phyloP scores from a whole-genome alignment of 2,113 vertebrate genomes.

The Pholis gunnellus region DNA sequence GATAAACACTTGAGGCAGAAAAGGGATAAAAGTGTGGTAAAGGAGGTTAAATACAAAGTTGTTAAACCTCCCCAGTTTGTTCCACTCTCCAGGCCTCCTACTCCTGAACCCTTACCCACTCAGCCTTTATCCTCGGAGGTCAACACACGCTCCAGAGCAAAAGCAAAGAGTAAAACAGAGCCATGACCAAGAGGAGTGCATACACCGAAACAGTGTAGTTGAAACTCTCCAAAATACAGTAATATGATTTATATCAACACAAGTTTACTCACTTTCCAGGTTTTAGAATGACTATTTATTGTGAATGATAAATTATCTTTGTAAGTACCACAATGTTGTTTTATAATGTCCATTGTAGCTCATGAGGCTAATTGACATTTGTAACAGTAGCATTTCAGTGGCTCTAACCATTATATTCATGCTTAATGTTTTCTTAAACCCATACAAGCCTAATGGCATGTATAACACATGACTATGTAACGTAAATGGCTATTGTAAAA shows the following conservation, averaged over 20 bases:
- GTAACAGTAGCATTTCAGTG: not conserved
- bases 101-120: conserved; percentile 33
- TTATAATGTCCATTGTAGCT: conserved; percentile 20
- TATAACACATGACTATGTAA: conserved; percentile 22
- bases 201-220: not conserved
- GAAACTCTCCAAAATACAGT: not conserved
- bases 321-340: conserved; percentile 4
- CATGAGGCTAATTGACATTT: not conserved
- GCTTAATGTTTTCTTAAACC: conserved; percentile 22
- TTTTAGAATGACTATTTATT: conserved; percentile 32
- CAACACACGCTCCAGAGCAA: conserved; percentile 80
- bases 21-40: conserved; percentile 44
- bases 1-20: conserved; percentile 76
- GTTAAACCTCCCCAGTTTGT: conserved; percentile 71
- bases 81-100: conserved; percentile 45
- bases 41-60: conserved; percentile 52
- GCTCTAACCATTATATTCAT: conserved; percentile 9
- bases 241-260: conserved; percentile 9
- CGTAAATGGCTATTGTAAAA: conserved; percentile 30
- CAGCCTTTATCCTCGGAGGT: conserved; percentile 68
- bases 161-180: conserved; percentile 74
- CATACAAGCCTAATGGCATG: conserved; percentile 14
- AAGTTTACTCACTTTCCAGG: conserved; percentile 28
- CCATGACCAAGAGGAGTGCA: conserved; percentile 28
- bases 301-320: conserved; percentile 19